Conservation (phyloP, 2,797 vertebrate species). For the Pangasius djambal region DNA sequence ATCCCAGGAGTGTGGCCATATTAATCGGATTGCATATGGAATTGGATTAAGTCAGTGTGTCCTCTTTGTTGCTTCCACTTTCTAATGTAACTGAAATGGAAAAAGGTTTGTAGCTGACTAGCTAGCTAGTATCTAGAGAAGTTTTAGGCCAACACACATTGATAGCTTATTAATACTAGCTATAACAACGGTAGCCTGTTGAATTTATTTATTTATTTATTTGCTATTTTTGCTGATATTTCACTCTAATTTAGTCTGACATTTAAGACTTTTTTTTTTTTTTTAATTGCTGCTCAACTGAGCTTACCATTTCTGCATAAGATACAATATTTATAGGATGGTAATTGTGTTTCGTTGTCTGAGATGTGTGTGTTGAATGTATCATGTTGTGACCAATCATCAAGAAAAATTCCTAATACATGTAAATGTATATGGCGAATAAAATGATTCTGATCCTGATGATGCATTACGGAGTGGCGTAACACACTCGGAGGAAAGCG, state of each 20-base stretch:
- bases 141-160: neutral
- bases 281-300: neutral
- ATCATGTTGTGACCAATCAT: no score
- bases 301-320: no score
- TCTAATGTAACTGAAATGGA: neutral
- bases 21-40: neutral
- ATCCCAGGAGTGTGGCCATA: neutral
- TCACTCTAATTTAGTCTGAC: neutral
- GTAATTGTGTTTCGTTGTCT: no score
- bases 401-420: no score
- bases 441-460: neutral
- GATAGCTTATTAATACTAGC: neutral
- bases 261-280: neutral
- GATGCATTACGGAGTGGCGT: neutral
- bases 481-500: neutral
- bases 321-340: no score
- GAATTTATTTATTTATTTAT: neutral
- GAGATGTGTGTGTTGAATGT: no score
- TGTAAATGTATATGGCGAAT: no score
- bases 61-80: neutral
- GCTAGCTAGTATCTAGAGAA: neutral
- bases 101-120: neutral
- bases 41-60: neutral
- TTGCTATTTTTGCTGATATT: neutral
- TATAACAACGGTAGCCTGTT: neutral